Conservation (phyloP, 1,140 invertebrate genomes). For the Trichonephila clavipes region DNA sequence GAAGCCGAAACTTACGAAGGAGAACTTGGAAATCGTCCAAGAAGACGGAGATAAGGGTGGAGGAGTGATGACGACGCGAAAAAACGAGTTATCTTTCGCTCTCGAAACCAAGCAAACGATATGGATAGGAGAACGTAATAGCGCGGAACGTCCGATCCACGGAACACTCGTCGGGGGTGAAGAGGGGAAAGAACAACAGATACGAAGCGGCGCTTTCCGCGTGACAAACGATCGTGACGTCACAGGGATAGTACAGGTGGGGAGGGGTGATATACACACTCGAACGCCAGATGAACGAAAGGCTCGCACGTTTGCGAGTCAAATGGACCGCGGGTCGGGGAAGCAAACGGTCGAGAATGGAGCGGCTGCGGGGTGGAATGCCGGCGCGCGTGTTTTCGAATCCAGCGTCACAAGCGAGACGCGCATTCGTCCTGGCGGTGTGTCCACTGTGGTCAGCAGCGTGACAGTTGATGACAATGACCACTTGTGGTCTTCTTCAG, state of each 20-base stretch:
- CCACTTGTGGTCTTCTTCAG: neutral
- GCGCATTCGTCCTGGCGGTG: constrained; percentile 3
- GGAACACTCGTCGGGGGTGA: neutral
- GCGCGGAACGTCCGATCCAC: constrained; percentile 21
- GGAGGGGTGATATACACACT: constrained; percentile 21
- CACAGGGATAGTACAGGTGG: constrained; percentile 14
- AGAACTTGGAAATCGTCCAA: constrained; percentile 40
- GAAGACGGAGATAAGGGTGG: constrained; percentile 33
- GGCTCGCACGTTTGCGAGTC: neutral
- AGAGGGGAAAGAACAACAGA: constrained; percentile 29
- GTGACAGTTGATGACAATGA: neutral
- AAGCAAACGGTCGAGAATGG: constrained; percentile 36
- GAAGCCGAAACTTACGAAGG: constrained; percentile 37
- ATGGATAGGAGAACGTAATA: constrained; percentile 30
- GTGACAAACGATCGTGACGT: constrained; percentile 66
- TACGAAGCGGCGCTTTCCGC: constrained; percentile 32
- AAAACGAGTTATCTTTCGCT: constrained; percentile 48
- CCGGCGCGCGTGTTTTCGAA: constrained; percentile 29
- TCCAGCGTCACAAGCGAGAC: constrained; percentile 56
- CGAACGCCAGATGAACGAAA: constrained; percentile 48
- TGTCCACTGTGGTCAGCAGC: constrained; percentile 37
- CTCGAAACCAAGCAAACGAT: constrained; percentile 48
- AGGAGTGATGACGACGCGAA: constrained; percentile 41
- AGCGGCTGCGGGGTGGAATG: neutral
- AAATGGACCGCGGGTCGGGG: constrained; percentile 68